phyloP scores from a whole-genome alignment of 2,113 vertebrate genomes.

The Python bivittatus region DNA sequence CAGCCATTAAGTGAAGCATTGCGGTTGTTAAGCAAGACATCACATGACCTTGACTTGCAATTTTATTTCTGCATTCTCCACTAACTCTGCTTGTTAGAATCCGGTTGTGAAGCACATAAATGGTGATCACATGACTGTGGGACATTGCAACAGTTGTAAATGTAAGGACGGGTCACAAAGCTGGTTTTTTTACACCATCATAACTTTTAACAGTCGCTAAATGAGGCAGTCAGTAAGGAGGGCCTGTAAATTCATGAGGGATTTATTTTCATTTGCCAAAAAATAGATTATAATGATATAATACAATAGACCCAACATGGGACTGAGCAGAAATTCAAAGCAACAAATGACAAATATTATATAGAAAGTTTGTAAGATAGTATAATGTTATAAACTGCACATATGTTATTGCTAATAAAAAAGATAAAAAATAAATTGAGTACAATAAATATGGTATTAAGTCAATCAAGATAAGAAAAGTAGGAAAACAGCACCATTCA shows the following conservation, averaged over 20 bases:
- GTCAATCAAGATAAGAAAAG: constrained; percentile 55
- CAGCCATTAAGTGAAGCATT: neutral
- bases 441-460: constrained; percentile 57
- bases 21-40: neutral
- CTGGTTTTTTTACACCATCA: neutral
- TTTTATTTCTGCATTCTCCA: neutral
- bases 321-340: constrained; percentile 45
- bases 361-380: constrained; percentile 36
- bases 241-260: constrained; percentile 36
- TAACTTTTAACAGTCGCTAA: neutral
- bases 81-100: neutral
- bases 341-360: constrained; percentile 57
- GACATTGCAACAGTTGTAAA: neutral
- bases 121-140: neutral
- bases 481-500: constrained; percentile 46
- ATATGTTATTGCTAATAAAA: constrained; percentile 60
- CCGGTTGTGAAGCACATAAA: neutral
- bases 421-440: constrained; percentile 59
- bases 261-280: constrained; percentile 40
- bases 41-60: neutral
- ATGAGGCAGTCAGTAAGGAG: too few species aligned
- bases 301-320: constrained; percentile 40
- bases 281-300: constrained; percentile 37
- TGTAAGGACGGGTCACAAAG: neutral
- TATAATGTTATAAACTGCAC: constrained; percentile 51